phyloP scores from a whole-genome alignment of 2,888 invertebrate species.

The Serrognathus titanus region DNA sequence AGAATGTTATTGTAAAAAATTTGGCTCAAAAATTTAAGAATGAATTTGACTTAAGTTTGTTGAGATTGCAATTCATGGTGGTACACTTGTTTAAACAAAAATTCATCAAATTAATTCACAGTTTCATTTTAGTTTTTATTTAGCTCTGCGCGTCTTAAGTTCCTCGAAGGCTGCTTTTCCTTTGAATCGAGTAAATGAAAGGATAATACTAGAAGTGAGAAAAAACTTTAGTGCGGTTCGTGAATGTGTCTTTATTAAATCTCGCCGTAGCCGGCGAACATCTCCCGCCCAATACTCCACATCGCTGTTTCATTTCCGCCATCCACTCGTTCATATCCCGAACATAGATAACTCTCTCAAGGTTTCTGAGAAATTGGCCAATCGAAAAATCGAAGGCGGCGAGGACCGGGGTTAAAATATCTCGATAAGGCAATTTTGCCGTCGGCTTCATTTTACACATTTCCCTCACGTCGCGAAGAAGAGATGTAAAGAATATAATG shows the following conservation, averaged over 20 bases:
- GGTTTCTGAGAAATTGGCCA: neutral
- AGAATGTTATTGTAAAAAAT: neutral
- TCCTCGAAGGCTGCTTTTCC: neutral
- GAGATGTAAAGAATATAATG: constrained; percentile 20
- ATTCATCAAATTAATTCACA: too few relatives aligned
- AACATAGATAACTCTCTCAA: neutral
- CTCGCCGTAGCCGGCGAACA: neutral
- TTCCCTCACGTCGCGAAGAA: constrained; percentile 17
- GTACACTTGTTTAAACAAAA: too few relatives aligned
- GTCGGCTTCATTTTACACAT: constrained; percentile 6
- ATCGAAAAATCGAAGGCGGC: constrained; percentile 1
- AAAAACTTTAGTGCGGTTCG: constrained; percentile 1
- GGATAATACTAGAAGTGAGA: neutral
- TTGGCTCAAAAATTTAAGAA: neutral
- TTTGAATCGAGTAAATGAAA: neutral
- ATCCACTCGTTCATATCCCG: constrained; percentile 1
- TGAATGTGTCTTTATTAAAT: constrained; percentile 1
- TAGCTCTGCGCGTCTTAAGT: too few relatives aligned
- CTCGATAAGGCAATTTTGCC: constrained; percentile 2
- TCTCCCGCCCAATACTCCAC: neutral
- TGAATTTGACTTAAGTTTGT: too few relatives aligned
- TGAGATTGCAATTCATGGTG: too few relatives aligned
- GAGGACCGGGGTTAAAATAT: neutral
- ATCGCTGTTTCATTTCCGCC: constrained; percentile 1
- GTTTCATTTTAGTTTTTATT: too few relatives aligned